These are phyloP conservation scores for Bimastos eiseni DNA, from an alignment of 2,888 invertebrate species.

Conservation along the genomic window DNA sequence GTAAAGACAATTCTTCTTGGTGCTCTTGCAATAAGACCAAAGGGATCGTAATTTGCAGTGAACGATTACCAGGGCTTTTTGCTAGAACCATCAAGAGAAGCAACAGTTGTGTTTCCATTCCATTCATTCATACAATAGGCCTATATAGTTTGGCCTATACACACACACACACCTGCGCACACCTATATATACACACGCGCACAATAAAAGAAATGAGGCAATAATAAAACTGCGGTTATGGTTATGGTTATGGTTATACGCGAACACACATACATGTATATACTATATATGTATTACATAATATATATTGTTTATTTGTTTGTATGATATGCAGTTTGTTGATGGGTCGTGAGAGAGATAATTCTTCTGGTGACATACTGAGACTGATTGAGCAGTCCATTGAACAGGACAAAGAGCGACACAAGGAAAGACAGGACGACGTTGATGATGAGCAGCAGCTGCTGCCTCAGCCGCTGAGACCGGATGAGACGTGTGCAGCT, in stretches of 20 bases:
- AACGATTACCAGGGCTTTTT: neutral
- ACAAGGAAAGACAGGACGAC: conserved; percentile 58
- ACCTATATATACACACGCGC: no score
- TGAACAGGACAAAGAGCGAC: conserved; percentile 80
- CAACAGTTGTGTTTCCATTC: neutral
- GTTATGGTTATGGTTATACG: no score
- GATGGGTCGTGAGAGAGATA: conserved; percentile 90
- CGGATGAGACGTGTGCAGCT: neutral
- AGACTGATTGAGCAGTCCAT: conserved; percentile 91
- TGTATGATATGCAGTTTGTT: conserved; percentile 53
- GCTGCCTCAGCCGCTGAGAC: conserved; percentile 38
- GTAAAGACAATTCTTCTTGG: neutral
- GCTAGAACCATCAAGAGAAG: neutral
- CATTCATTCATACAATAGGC: neutral
- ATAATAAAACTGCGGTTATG: no score
- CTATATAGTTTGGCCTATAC: no score
- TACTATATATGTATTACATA: neutral
- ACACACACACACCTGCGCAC: no score
- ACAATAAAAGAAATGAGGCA: no score
- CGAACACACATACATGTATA: neutral
- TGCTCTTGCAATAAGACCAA: neutral
- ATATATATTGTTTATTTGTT: neutral
- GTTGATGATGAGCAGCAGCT: conserved; percentile 51
- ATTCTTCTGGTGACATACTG: conserved; percentile 95
- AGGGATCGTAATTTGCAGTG: neutral